Conservation (phyloP, 2,888 invertebrate genomes). For the Scrobipalpa costella region DNA sequence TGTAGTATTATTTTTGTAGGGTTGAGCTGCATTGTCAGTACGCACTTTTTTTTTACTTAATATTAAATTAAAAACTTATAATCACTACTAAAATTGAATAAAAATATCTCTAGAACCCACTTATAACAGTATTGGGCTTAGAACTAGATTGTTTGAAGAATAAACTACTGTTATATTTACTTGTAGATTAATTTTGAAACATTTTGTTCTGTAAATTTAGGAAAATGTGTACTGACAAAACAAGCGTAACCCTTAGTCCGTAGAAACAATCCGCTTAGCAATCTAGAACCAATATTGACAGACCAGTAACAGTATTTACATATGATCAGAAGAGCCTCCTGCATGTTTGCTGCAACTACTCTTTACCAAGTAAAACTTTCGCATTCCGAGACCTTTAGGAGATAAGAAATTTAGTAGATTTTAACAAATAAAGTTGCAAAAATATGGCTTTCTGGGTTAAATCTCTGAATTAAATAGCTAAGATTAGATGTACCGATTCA, state of each 20-base stretch:
- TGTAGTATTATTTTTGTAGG: not conserved
- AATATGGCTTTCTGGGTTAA: too few species aligned
- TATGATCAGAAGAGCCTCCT: not conserved
- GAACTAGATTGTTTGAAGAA: not conserved
- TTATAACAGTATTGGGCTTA: not conserved
- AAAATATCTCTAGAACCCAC: too few species aligned
- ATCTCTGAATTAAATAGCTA: too few species aligned
- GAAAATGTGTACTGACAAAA: not conserved
- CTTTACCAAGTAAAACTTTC: not conserved
- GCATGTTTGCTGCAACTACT: conserved; percentile 7
- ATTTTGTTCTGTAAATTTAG: too few species aligned
- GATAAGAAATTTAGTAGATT: not conserved
- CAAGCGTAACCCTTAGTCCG: not conserved
- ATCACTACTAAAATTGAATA: too few species aligned
- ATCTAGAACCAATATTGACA: conserved; percentile 5
- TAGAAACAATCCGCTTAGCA: not conserved
- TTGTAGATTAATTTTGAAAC: too few species aligned
- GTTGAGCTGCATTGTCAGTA: not conserved
- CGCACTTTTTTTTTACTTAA: not conserved
- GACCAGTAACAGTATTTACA: not conserved
- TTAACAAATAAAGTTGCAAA: not conserved
- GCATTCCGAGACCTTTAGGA: not conserved
- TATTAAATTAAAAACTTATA: too few species aligned
- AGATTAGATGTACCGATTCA: too few species aligned
- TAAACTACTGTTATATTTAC: not conserved